Base-by-base conservation (phyloP, 1,140 invertebrate genomes). In the Steinernema khuongi region DNA sequence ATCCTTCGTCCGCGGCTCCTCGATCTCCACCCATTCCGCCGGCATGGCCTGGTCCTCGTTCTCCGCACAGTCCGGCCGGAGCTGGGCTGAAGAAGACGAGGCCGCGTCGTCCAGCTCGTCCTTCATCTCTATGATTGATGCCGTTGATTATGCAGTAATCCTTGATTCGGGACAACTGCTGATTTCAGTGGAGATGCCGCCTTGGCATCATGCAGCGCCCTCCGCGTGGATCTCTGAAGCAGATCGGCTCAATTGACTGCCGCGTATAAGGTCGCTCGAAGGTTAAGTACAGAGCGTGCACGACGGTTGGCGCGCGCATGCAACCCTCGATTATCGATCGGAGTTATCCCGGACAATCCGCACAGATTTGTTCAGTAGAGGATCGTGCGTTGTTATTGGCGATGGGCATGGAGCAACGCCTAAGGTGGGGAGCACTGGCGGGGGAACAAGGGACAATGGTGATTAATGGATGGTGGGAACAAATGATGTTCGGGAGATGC, bases 21-120 rank as follows among this genome's bases (percentile, higher is more conserved):
- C 94, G 84, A 98, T 98, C 89, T 98, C 95, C 86, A 97, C 94
- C 95, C 95, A 98, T 90, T 97, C 93, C 89, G 93, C 7, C 2
- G 50, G 50, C 7, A n/a, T 22, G 19, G 11, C 4, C 14, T 14
- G 4, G 4, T 60, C 7, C 4, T 26, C 50, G 50, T 22, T 60
- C 26, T 60, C 50, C 7, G 14, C 50, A 22, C 50, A 60, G 14
- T 60, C 50, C 11, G 26, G 14, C 26, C 50, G 50, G 22, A 60
- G 14, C 22, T 60, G 50, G 2, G 50, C 22, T 22, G 50, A 60
- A 26, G 50, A 60, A 17, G 50, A 60, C 19, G 50, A 60, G 26
- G 50, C 50, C 14, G 50, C 19, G 22, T 60, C 50, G 7, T 60
- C 50, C 19, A 60, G 26, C 26, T 60, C 50, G 50, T 60, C 50